Evolutionary conservation across 2,888 invertebrate genomes (phyloP).

Genomic region (Hydrotaea cyrtoneurina): DNA sequence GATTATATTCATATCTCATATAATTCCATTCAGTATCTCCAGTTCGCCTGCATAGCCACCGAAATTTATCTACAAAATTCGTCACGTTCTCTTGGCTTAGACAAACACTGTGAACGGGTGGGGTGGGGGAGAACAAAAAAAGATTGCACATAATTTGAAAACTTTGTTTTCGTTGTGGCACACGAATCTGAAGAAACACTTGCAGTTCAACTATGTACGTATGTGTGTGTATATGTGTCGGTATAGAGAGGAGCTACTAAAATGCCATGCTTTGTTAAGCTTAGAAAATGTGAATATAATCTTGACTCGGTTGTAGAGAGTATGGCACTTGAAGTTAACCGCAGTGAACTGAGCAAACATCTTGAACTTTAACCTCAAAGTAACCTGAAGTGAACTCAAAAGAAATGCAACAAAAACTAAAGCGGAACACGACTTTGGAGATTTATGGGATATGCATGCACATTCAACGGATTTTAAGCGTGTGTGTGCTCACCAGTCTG

Average conservation of each 20-base stretch:
- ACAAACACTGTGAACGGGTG: not conserved
- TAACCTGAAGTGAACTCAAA: conserved; percentile 56
- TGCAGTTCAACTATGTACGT: too few relatives aligned
- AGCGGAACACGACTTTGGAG: conserved; percentile 32
- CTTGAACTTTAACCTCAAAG: conserved; percentile 60
- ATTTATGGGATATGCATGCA: conserved; percentile 41
- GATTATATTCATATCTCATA: conserved; percentile 31
- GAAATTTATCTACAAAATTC: conserved; percentile 40
- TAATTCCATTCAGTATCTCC: not conserved
- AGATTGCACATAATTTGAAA: not conserved
- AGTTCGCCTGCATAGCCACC: not conserved
- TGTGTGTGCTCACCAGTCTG: too few relatives aligned
- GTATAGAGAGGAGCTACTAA: not conserved
- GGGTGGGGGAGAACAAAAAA: not conserved
- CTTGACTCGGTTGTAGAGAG: conserved; percentile 37
- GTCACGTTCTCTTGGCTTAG: conserved; percentile 45
- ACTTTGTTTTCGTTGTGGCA: not conserved
- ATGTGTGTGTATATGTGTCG: too few relatives aligned
- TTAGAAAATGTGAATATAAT: conserved; percentile 51
- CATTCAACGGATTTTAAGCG: conserved; percentile 9
- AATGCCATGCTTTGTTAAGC: conserved; percentile 39
- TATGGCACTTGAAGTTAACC: conserved; percentile 48
- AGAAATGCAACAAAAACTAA: conserved; percentile 27
- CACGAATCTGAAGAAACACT: not conserved
- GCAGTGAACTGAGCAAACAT: conserved; percentile 56